Percentiles rank a stretch among this genome's conserved stretches.
phyloP scores from a whole-genome alignment of 2,113 vertebrate species.

The Apistogramma diplotaenia region DNA sequence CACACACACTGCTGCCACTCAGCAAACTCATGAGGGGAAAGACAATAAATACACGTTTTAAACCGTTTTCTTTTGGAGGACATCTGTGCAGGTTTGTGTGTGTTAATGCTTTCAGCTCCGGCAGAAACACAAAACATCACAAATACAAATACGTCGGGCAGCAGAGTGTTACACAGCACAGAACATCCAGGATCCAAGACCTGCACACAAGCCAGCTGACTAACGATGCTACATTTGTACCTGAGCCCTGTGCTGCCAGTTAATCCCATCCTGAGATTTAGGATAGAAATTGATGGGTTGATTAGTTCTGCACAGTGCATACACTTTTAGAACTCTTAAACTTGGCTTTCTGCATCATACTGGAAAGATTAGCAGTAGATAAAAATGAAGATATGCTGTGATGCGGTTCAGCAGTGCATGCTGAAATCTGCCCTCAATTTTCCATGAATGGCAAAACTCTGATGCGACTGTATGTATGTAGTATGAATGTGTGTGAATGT shows the following conservation, averaged over 20 bases:
- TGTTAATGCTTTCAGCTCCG: no score
- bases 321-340: not conserved
- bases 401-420: no score
- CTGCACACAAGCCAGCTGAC: not conserved
- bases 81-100: no score
- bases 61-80: no score
- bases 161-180: not conserved
- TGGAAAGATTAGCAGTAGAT: not conserved
- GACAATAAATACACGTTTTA: no score
- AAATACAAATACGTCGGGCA: no score
- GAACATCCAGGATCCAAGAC: not conserved
- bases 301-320: not conserved
- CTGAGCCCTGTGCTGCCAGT: fast-evolving
- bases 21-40: no score
- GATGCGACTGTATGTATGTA: no score
- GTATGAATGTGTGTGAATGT: no score
- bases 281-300: not conserved
- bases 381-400: not conserved
- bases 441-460: not conserved
- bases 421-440: not conserved
- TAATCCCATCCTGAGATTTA: not conserved
- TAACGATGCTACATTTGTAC: not conserved
- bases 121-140: not conserved
- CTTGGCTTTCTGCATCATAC: not conserved
- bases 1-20: no score